Conservation (phyloP, 2,797 vertebrate species). For the Tapirus indicus region DNA sequence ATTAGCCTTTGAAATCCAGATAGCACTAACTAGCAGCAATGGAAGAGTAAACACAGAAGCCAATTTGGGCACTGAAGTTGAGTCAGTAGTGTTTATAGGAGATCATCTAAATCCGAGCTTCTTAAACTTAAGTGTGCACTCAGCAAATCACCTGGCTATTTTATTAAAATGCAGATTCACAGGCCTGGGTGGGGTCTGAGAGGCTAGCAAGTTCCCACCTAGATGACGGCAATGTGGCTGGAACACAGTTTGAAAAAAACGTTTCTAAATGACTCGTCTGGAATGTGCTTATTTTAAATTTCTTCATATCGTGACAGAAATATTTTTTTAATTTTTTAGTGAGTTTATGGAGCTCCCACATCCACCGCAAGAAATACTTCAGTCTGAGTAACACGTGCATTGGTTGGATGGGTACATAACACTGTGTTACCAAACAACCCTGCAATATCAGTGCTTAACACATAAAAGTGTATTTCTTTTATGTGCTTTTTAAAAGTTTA, state of each 20-base stretch:
- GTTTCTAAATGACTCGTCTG: neutral
- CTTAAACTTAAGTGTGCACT: neutral
- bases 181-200: neutral
- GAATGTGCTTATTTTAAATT: too few relatives aligned
- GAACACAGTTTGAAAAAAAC: neutral
- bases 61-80: neutral
- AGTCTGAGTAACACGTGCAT: neutral
- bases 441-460: too few relatives aligned
- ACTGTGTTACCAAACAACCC: neutral
- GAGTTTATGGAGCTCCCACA: neutral
- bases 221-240: too few relatives aligned
- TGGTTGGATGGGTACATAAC: rapidly evolving
- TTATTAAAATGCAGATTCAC: neutral
- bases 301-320: neutral
- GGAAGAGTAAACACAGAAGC: neutral
- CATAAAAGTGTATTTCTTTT: neutral
- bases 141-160: neutral
- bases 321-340: neutral
- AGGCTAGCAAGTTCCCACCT: neutral
- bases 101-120: neutral
- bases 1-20: neutral
- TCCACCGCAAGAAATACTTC: neutral
- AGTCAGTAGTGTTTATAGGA: neutral
- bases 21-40: neutral
- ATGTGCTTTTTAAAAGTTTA: neutral